phyloP scores from a whole-genome alignment of 2,797 vertebrate species.

The Microhierax caerulescens region DNA sequence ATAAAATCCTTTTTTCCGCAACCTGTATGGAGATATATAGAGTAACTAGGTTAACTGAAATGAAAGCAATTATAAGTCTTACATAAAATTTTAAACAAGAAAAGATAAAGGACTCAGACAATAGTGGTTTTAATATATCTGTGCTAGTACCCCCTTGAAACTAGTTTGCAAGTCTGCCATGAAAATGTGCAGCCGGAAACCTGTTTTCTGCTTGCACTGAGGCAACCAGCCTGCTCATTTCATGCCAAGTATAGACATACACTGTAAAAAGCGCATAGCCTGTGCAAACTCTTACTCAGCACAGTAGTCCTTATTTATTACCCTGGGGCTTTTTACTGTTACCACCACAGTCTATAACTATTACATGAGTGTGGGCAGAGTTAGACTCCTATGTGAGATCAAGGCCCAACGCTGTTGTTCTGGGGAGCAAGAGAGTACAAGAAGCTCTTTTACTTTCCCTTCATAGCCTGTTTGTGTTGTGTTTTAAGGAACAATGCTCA shows the following conservation, averaged over 20 bases:
- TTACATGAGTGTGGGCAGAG: not conserved
- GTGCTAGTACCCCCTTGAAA: not conserved
- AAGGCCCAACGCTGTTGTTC: not conserved
- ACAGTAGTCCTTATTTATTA: not conserved
- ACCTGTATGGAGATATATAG: not conserved
- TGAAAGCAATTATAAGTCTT: not conserved
- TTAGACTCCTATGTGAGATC: not conserved
- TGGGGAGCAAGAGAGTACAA: not conserved
- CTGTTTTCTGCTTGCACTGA: not conserved
- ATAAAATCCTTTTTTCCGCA: not conserved
- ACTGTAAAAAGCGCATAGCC: not conserved
- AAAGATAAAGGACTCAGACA: conserved; percentile 3
- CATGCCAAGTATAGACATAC: not conserved
- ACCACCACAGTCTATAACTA: not conserved
- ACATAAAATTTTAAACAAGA: not conserved
- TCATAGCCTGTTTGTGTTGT: not conserved
- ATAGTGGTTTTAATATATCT: not conserved
- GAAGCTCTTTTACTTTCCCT: not conserved
- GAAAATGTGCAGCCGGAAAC: not conserved
- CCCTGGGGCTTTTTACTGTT: not conserved
- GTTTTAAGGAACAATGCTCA: not conserved
- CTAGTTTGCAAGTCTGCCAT: not conserved
- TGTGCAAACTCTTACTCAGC: not conserved
- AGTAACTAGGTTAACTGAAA: not conserved
- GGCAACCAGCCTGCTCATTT: not conserved